Evolutionary conservation across 1,140 invertebrate species (phyloP).

Genomic region (Scaptomyza graminum): DNA sequence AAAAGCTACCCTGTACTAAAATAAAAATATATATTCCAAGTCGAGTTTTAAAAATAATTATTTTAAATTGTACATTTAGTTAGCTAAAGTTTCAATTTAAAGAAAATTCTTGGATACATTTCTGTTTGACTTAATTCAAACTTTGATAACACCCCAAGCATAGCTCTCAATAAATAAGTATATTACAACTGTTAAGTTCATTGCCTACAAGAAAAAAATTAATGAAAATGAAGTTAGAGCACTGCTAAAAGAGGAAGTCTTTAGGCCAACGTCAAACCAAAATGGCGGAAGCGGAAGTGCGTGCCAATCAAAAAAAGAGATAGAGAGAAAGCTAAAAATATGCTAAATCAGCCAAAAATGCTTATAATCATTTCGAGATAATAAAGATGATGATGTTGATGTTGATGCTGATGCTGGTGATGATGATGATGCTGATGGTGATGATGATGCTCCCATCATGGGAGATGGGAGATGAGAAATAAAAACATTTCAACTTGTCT

Average conservation of each 20-base stretch:
- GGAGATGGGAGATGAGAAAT: slow-evolving; percentile 7
- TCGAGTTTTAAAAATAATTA: no score
- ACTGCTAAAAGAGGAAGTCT: slow-evolving; percentile 69
- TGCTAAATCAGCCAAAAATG: slow-evolving; percentile 79
- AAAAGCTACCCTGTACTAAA: slow-evolving; percentile 23
- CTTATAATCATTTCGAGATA: slow-evolving; percentile 70
- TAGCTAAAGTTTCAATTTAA: no score
- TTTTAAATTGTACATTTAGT: no score
- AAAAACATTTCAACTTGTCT: slow-evolving; percentile 41
- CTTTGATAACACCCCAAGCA: background rate
- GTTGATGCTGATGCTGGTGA: slow-evolving; percentile 43
- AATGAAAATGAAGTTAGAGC: slow-evolving; percentile 66
- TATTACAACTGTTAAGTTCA: slow-evolving; percentile 43
- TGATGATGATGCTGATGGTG: slow-evolving; percentile 16
- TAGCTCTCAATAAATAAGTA: background rate
- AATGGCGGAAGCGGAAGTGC: slow-evolving; percentile 73
- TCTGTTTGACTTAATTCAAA: no score
- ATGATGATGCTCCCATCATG: no score
- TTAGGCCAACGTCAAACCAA: slow-evolving; percentile 73
- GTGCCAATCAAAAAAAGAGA: slow-evolving; percentile 50
- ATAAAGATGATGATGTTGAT: slow-evolving; percentile 50
- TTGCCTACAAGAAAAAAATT: slow-evolving; percentile 24
- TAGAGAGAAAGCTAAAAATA: slow-evolving; percentile 45
- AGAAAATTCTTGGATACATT: no score
- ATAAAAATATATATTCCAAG: background rate